A percentile compares a stretch with the other conserved stretches of the same genome.
These are phyloP conservation scores for Rhinoptilus africanus DNA, from an alignment of 2,113 vertebrate species.

Conservation along the genomic window DNA sequence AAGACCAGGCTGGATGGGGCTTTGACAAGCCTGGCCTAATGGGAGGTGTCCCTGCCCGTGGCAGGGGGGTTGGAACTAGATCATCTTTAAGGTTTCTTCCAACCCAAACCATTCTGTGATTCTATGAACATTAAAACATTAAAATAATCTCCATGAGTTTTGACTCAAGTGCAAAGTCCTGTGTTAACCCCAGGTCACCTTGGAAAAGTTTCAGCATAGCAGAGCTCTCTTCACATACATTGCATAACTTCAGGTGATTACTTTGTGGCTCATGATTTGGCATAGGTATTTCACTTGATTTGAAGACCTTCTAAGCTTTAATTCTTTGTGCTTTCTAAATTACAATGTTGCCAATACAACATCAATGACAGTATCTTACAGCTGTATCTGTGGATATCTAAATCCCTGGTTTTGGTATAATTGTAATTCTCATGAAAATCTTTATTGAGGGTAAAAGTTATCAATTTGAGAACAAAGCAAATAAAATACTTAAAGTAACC, in stretches of 20 bases:
- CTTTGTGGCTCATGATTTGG: slow-evolving; percentile 28
- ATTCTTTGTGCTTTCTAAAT: not conserved
- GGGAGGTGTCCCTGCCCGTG: not conserved
- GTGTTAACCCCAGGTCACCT: not conserved
- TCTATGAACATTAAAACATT: not conserved
- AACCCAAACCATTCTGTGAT: not conserved
- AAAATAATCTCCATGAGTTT: not conserved
- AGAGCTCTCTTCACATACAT: not conserved
- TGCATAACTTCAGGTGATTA: not conserved
- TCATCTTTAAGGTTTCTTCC: not conserved
- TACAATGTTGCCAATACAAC: not conserved
- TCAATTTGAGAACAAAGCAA: not conserved
- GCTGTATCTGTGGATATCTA: not conserved
- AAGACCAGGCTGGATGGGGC: not conserved
- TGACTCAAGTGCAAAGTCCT: not conserved
- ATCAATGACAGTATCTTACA: not conserved
- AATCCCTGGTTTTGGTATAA: not conserved
- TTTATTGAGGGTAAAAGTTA: slow-evolving; percentile 19
- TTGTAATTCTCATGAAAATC: slow-evolving; percentile 5
- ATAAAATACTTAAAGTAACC: not conserved
- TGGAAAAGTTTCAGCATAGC: not conserved
- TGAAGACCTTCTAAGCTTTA: not conserved
- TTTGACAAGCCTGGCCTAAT: not conserved
- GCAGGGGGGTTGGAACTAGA: not conserved
- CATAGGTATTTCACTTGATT: not conserved